Conservation (phyloP, 1,140 invertebrate genomes). For the Diabrotica undecimpunctata region DNA sequence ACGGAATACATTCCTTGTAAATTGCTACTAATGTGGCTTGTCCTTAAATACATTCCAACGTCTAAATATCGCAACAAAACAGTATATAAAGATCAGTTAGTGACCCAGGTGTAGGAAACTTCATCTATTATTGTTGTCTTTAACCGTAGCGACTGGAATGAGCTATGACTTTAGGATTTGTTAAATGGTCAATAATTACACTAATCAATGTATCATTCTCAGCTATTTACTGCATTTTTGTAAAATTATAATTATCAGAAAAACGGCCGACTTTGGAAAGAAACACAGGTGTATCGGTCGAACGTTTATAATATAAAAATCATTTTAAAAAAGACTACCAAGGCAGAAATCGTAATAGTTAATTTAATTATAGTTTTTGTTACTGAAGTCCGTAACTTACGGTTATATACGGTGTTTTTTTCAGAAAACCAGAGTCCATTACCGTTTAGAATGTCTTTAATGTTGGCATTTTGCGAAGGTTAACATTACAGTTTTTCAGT, state of each 20-base stretch:
- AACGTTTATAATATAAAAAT: slow-evolving; percentile 19
- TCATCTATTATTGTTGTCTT: slow-evolving; percentile 21
- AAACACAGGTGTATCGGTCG: slow-evolving; percentile 23
- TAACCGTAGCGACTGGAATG: slow-evolving; percentile 17
- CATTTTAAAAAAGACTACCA: slow-evolving; percentile 12
- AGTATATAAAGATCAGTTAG: slow-evolving; percentile 22
- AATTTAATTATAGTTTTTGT: slow-evolving; percentile 20
- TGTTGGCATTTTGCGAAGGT: not conserved
- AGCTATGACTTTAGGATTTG: slow-evolving; percentile 19
- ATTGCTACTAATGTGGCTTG: slow-evolving; percentile 18
- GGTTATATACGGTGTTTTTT: slow-evolving; percentile 3
- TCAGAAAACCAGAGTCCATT: not conserved
- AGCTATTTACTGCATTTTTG: slow-evolving; percentile 37
- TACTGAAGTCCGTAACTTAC: not conserved
- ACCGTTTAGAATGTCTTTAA: slow-evolving; percentile 4
- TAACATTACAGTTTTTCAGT: too few relatives aligned
- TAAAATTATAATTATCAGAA: slow-evolving; percentile 29
- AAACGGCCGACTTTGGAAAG: slow-evolving; percentile 5
- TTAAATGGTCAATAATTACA: slow-evolving; percentile 30
- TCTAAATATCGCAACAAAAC: slow-evolving; percentile 16
- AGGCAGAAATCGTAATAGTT: slow-evolving; percentile 19
- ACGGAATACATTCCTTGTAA: slow-evolving; percentile 14
- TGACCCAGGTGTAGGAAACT: slow-evolving; percentile 19
- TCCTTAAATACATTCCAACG: slow-evolving; percentile 14
- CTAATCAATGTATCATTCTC: slow-evolving; percentile 16